A percentile compares a stretch with the other conserved stretches of the same genome.
Conservation (phyloP, 37 sponge, comb jelly and placozoan genomes). For the Haliclona indistincta region DNA sequence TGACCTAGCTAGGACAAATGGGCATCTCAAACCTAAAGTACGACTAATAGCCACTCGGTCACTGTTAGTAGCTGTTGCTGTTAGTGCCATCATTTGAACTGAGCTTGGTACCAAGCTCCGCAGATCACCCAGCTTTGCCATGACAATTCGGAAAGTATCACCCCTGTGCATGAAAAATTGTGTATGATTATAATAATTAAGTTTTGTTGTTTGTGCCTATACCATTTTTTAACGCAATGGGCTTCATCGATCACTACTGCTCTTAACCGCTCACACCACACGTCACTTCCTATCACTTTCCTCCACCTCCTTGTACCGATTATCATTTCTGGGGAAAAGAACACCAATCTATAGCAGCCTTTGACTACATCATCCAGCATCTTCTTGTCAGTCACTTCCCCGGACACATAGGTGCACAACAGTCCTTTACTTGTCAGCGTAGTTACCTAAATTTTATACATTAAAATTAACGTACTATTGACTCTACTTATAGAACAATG, state of each 20-base stretch:
- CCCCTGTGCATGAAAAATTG: conserved; percentile 16
- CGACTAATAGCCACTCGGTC: neutral
- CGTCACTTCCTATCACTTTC: neutral
- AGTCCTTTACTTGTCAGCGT: conserved; percentile 7
- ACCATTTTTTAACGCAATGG: conserved; percentile 38
- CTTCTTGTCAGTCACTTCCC: neutral
- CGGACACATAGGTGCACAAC: neutral
- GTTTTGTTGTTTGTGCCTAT: neutral
- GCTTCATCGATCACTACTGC: conserved; percentile 38
- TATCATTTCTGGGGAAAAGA: conserved; percentile 19
- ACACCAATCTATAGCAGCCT: conserved; percentile 18
- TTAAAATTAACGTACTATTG: neutral
- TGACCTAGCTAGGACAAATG: conserved; percentile 6
- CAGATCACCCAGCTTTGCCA: conserved; percentile 23
- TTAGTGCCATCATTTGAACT: conserved; percentile 25
- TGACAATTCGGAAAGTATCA: conserved; percentile 12
- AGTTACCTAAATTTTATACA: no score
- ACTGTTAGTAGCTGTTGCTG: conserved; percentile 30
- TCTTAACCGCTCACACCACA: conserved; percentile 8
- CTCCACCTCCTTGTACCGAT: conserved; percentile 17
- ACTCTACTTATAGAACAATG: neutral
- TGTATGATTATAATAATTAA: conserved; percentile 1
- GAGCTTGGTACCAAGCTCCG: conserved; percentile 16
- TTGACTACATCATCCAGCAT: neutral
- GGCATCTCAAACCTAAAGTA: conserved; percentile 19